Conservation (phyloP, 2,113 vertebrate genomes). For the Amblyopsis rosae region DNA sequence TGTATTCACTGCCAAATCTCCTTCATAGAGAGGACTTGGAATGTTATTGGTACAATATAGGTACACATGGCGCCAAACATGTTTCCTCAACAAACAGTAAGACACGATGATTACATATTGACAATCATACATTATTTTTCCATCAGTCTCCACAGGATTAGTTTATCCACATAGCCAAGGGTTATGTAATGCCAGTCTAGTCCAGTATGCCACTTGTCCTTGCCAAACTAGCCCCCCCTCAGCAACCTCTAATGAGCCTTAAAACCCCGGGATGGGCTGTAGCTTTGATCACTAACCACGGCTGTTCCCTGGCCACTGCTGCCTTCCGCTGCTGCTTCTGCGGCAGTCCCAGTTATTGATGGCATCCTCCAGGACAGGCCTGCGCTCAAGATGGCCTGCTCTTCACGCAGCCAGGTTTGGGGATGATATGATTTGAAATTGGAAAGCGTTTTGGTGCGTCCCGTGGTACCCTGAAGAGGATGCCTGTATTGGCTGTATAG, state of each 20-base stretch:
- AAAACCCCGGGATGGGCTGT: conserved; percentile 63
- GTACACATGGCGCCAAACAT: not conserved
- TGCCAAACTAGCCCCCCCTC: conserved; percentile 54
- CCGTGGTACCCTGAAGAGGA: conserved; percentile 16
- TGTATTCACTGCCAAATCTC: conserved; percentile 10
- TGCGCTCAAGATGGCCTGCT: conserved; percentile 39
- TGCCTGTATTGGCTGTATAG: conserved; percentile 36
- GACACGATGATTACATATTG: not conserved
- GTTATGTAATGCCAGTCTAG: conserved; percentile 54
- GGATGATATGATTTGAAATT: conserved; percentile 60
- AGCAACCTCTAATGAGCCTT: conserved; percentile 66
- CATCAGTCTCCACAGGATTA: conserved; percentile 6
- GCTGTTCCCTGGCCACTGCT: conserved; percentile 61
- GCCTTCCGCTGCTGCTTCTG: conserved; percentile 52
- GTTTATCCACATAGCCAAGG: conserved; percentile 45
- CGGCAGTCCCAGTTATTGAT: conserved; percentile 66
- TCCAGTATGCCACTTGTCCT: conserved; percentile 61
- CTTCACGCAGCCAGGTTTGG: conserved; percentile 41
- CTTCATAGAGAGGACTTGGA: conserved; percentile 2
- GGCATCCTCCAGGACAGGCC: conserved; percentile 59
- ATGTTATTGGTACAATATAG: conserved; percentile 1
- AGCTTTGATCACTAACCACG: conserved; percentile 71
- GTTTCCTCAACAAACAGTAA: conserved; percentile 2
- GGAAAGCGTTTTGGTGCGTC: conserved; percentile 49
- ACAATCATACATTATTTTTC: conserved; percentile 1